These are phyloP conservation scores for Geococcyx californianus DNA, from an alignment of 2,113 vertebrate species.

Conservation along the genomic window DNA sequence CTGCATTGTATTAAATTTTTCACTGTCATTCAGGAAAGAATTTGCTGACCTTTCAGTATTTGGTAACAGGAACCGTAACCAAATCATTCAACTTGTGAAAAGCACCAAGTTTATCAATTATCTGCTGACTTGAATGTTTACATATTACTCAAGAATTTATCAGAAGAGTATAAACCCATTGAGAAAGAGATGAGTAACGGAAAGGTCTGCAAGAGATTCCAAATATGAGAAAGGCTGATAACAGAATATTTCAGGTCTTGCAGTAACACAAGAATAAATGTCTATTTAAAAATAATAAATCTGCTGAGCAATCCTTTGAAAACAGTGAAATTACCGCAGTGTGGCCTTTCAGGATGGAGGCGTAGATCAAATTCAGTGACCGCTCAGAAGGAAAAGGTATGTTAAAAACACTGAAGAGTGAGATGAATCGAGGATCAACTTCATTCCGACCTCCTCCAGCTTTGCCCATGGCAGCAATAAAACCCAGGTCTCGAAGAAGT, in stretches of 20 bases:
- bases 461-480: conserved; percentile 94
- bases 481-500: conserved; percentile 88
- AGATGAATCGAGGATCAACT: conserved; percentile 90
- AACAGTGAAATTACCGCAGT: conserved; percentile 76
- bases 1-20: background rate
- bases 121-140: background rate
- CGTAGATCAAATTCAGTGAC: conserved; percentile 88
- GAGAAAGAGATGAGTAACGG: background rate
- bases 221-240: background rate
- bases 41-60: background rate
- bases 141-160: background rate
- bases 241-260: background rate
- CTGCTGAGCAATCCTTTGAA: background rate
- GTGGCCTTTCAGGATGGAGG: conserved; percentile 91
- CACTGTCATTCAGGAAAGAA: background rate
- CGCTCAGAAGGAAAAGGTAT: conserved; percentile 87
- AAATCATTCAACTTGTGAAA: background rate
- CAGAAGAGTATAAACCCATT: background rate
- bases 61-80: background rate
- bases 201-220: background rate
- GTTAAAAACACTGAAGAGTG: conserved; percentile 92
- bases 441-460: conserved; percentile 95
- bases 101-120: background rate
- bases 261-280: background rate
- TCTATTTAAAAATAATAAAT: background rate